These are phyloP conservation scores for Paraplagusia blochii DNA, from an alignment of 2,113 vertebrate genomes.

Conservation along the genomic window DNA sequence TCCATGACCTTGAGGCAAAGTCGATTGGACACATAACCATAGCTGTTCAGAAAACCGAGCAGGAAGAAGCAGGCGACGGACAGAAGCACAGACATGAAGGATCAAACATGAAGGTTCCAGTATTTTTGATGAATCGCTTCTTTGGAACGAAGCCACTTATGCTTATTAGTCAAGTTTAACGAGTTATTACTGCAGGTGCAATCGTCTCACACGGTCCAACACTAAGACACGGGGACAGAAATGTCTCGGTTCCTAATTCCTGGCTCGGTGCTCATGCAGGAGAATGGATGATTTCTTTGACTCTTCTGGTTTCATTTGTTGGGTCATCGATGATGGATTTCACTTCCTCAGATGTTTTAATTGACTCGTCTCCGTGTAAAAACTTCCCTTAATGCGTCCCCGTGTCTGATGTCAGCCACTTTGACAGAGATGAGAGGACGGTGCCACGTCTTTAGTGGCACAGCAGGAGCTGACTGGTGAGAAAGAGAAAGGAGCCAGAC, in stretches of 20 bases:
- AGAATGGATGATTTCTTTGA: conserved; percentile 14
- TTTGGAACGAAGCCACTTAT: conserved; percentile 71
- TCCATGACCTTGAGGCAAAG: conserved; percentile 61
- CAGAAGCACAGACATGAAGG: conserved; percentile 29
- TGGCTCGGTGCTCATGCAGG: conserved; percentile 44
- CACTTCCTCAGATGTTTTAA: conserved; percentile 34
- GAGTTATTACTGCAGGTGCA: conserved; percentile 70
- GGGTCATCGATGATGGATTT: conserved; percentile 38
- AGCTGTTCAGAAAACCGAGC: conserved; percentile 32
- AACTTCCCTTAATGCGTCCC: conserved; percentile 23
- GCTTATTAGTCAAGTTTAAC: conserved; percentile 73
- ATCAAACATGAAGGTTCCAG: conserved; percentile 55
- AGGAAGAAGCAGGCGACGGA: conserved; percentile 25
- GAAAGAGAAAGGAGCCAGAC: conserved; percentile 45
- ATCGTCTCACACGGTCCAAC: conserved; percentile 61
- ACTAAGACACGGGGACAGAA: conserved; percentile 60
- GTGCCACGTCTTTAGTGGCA: conserved; percentile 52
- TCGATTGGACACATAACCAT: conserved; percentile 40
- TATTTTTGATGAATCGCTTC: conserved; percentile 74
- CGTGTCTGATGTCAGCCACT: conserved; percentile 37
- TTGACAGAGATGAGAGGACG: conserved; percentile 47
- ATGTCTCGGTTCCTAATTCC: conserved; percentile 66
- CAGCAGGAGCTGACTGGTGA: conserved; percentile 56
- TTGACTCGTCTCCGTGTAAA: conserved; percentile 14
- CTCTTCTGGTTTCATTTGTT: conserved; percentile 35